These are phyloP conservation scores for Cirrhinus mrigala DNA, from an alignment of 2,797 vertebrate species.

Conservation along the genomic window DNA sequence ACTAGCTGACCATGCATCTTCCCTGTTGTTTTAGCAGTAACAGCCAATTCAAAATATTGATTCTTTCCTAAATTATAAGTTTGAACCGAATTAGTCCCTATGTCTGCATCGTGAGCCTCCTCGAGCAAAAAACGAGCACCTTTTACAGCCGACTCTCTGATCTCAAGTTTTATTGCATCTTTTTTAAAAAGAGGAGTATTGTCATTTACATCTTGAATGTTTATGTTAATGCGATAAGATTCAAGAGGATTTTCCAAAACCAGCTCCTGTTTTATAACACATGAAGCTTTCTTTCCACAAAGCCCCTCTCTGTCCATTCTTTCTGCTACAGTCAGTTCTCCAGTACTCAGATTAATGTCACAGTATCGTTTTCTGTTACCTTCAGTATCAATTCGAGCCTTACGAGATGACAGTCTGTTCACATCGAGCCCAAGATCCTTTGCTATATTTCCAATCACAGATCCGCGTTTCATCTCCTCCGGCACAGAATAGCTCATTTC, in stretches of 20 bases:
- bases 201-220: slow-evolving; percentile 74
- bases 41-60: slow-evolving; percentile 63
- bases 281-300: slow-evolving; percentile 69
- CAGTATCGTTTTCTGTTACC: slow-evolving; percentile 33
- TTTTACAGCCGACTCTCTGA: neutral
- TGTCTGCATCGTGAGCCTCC: slow-evolving; percentile 71
- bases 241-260: slow-evolving; percentile 72
- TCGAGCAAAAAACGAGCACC: slow-evolving; percentile 68
- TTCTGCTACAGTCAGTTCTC: slow-evolving; percentile 66
- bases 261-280: slow-evolving; percentile 66
- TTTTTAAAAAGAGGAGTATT: slow-evolving; percentile 65
- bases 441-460: slow-evolving; percentile 66
- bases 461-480: slow-evolving; percentile 66
- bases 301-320: slow-evolving; percentile 75
- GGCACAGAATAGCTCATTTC: slow-evolving; percentile 65
- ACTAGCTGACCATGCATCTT: slow-evolving; percentile 62
- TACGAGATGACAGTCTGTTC: slow-evolving; percentile 57
- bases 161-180: slow-evolving; percentile 60
- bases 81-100: slow-evolving; percentile 70
- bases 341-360: slow-evolving; percentile 53
- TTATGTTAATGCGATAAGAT: slow-evolving; percentile 62
- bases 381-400: slow-evolving; percentile 62
- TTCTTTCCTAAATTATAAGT: slow-evolving; percentile 63
- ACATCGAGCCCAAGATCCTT: slow-evolving; percentile 63
- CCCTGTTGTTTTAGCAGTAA: neutral